These are phyloP conservation scores for Noctua janthe DNA, from an alignment of 2,888 invertebrate species.

Conservation along the genomic window DNA sequence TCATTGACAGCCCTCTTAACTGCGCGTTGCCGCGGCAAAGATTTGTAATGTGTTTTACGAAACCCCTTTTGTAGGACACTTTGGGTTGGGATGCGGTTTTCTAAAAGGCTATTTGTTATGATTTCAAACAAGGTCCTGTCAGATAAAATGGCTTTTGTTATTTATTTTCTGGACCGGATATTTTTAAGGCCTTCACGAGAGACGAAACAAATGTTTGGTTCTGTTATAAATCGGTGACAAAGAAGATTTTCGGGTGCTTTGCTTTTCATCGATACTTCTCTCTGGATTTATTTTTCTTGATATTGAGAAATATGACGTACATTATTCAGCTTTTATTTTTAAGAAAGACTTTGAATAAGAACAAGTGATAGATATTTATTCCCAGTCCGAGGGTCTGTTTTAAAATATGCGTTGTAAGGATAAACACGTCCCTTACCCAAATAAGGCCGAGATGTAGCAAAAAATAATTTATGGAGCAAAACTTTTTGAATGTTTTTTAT, in stretches of 20 bases:
- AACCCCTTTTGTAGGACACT: conserved; percentile 87
- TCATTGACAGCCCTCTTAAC: conserved; percentile 88
- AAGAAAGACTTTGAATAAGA: conserved; percentile 8
- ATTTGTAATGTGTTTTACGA: conserved; percentile 87
- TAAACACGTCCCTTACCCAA: conserved; percentile 44
- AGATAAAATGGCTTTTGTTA: conserved; percentile 87
- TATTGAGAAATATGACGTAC: conserved; percentile 43
- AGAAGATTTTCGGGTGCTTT: conserved; percentile 59
- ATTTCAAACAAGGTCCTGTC: conserved; percentile 89
- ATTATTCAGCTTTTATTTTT: conserved; percentile 25
- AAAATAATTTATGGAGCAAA: conserved; percentile 68
- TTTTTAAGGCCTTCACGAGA: conserved; percentile 79
- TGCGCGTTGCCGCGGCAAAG: conserved; percentile 82
- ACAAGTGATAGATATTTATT: conserved; percentile 30
- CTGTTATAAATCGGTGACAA: conserved; percentile 62
- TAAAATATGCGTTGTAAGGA: conserved; percentile 41
- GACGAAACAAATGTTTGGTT: conserved; percentile 75
- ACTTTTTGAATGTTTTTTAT: conserved; percentile 74
- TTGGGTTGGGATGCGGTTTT: conserved; percentile 87
- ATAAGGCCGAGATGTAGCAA: conserved; percentile 52
- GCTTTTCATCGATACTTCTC: conserved; percentile 51
- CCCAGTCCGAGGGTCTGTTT: conserved; percentile 12
- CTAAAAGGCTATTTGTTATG: conserved; percentile 90
- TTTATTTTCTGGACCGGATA: conserved; percentile 86
- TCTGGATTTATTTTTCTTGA: conserved; percentile 32